Evolutionary conservation across 2,888 invertebrate genomes (phyloP), one percentile per base, ranked within the genome.

Genomic region (Drosophila infuscata): DNA sequence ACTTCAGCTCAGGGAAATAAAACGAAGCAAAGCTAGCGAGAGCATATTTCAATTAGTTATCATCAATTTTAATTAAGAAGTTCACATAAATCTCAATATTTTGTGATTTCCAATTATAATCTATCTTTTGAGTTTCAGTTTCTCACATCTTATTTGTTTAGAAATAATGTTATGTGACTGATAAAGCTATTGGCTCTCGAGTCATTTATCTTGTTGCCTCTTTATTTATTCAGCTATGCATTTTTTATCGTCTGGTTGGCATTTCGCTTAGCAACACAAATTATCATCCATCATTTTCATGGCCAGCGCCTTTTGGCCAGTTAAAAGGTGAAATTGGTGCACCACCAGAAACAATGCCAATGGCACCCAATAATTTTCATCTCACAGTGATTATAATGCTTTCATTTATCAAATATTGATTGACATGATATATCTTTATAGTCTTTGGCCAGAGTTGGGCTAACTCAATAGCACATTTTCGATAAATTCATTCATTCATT

Each of bases 271-370:
- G 64, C 67, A n/a, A 79, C 57, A 57, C 66, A 59, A 67, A 66
- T 79, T 65, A 67, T 51, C 79, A 89, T 87, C 85, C 84, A 84
- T 84, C 85, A 89, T 76, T 61, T 54, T 30, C 49, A 66, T 51
- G 59, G 79, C 67, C 11, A 82, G 61, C 68, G 76, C 63, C 70
- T 64, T 73, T 77, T 46, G 41, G 81, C 35, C 20, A 48, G 12
- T n/a, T 25, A 33, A 52, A 25, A n/a, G 30, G 35, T 41, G 33
- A 60, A 56, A 43, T 12, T 35, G 30, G 25, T 57, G 3, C 38
- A 38, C 6, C 35, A 17, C 3, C 32, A 29, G 41, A 20, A 48
- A 25, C 35, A 49, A 51, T 41, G 20, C 41, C 65, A 49, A 49
- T 51, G 33, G 38, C 15, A 41, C 17, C 29, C 0, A 11, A 38